These are phyloP conservation scores for Sapayoa aenigma DNA, from an alignment of 2,113 vertebrate species.

Conservation along the genomic window DNA sequence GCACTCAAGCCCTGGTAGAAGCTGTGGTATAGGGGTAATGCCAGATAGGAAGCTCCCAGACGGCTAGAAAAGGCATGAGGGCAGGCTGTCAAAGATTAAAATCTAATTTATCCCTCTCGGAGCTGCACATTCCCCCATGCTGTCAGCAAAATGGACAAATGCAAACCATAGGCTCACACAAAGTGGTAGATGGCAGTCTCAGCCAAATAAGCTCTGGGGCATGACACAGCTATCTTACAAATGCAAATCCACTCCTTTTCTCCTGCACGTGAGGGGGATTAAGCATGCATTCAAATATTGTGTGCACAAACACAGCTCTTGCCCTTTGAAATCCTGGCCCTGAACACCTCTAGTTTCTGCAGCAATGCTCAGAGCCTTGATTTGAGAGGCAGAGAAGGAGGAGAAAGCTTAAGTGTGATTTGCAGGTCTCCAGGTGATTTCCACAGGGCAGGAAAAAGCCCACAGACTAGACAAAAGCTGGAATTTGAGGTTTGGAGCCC, in stretches of 20 bases:
- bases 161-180: not conserved
- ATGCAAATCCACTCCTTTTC: constrained; percentile 39
- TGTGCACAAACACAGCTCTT: constrained; percentile 28
- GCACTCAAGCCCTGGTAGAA: not conserved
- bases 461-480: accelerated
- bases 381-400: not conserved
- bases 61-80: not conserved
- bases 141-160: constrained; percentile 6
- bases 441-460: not conserved
- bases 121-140: not conserved
- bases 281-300: constrained; percentile 38
- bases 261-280: constrained; percentile 1
- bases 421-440: not conserved
- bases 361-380: not conserved
- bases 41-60: not conserved
- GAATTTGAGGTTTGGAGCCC: not conserved
- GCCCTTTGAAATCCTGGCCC: not conserved
- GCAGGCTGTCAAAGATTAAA: not conserved
- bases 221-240: not conserved
- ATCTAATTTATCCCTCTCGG: constrained; percentile 9
- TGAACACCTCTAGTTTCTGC: not conserved
- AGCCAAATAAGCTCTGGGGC: not conserved
- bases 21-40: not conserved
- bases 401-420: not conserved
- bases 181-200: not conserved